Evolutionary conservation across 2,888 invertebrate genomes (phyloP).

Genomic region (Blastobasis lacticolella): DNA sequence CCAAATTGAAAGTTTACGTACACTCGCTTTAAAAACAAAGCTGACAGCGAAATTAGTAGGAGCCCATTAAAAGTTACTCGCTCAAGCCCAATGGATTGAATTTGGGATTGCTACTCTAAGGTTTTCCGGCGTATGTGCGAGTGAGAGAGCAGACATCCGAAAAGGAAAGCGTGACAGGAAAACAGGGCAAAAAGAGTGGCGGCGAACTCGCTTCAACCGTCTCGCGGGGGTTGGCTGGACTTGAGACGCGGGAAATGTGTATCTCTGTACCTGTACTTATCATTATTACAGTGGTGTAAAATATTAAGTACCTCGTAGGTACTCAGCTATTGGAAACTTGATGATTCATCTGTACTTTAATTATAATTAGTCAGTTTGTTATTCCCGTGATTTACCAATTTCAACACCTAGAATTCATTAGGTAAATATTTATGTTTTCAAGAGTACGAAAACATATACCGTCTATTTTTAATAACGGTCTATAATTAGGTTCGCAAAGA

Average conservation of each 20-base stretch:
- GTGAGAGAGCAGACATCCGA: constrained; percentile 34
- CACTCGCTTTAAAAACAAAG: too few relatives aligned
- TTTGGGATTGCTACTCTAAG: constrained; percentile 17
- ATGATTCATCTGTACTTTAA: background rate
- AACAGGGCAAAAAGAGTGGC: constrained; percentile 53
- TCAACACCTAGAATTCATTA: background rate
- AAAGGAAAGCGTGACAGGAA: constrained; percentile 57
- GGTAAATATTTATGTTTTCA: too few relatives aligned
- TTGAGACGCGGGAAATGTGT: constrained; percentile 7
- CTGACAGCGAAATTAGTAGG: too few relatives aligned
- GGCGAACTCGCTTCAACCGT: constrained; percentile 39
- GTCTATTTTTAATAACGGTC: constrained; percentile 1
- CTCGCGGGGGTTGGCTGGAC: constrained; percentile 35
- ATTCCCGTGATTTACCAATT: too few relatives aligned
- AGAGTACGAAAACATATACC: background rate
- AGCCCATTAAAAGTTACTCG: background rate
- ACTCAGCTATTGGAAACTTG: background rate
- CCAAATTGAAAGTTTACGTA: too few relatives aligned
- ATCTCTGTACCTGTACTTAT: background rate
- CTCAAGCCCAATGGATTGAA: background rate
- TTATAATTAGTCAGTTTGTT: too few relatives aligned
- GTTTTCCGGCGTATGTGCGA: constrained; percentile 24
- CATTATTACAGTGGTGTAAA: background rate
- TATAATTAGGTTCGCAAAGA: too few relatives aligned
- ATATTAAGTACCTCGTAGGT: background rate